Percentiles rank a stretch among this genome's conserved stretches.
Conservation (phyloP, 2,888 invertebrate genomes). For the Lasioglossum vierecki region DNA sequence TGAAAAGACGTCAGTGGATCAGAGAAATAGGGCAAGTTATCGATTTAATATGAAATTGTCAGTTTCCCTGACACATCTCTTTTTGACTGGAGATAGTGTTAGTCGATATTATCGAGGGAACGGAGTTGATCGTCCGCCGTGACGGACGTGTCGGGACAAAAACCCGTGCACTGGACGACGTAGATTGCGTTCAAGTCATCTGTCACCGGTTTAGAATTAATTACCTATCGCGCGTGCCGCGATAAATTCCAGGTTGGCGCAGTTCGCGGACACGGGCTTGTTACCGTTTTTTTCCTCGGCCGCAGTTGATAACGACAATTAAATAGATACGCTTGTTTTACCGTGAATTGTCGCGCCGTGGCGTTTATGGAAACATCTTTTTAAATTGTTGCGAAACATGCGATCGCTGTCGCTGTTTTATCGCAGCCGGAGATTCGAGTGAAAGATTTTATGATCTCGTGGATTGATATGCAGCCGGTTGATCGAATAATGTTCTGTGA, state of each 20-base stretch:
- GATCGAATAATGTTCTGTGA: neutral
- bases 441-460: neutral
- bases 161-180: conserved; percentile 9
- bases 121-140: conserved; percentile 1
- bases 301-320: conserved; percentile 33
- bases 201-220: conserved; percentile 55
- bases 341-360: neutral
- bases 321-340: neutral
- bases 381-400: conserved; percentile 3
- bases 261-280: conserved; percentile 10
- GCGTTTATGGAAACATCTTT: conserved; percentile 22
- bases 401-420: neutral
- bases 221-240: conserved; percentile 42
- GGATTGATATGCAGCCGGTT: neutral
- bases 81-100: neutral
- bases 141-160: conserved; percentile 4
- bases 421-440: neutral
- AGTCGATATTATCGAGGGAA: conserved; percentile 8
- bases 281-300: conserved; percentile 28
- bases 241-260: conserved; percentile 30
- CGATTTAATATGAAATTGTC: neutral
- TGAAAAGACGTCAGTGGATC: neutral
- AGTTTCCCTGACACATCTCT: neutral
- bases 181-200: conserved; percentile 23
- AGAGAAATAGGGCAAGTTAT: neutral